Evolutionary conservation across 1,140 invertebrate species (phyloP).

Genomic region (Bombus haemorrhoidalis): DNA sequence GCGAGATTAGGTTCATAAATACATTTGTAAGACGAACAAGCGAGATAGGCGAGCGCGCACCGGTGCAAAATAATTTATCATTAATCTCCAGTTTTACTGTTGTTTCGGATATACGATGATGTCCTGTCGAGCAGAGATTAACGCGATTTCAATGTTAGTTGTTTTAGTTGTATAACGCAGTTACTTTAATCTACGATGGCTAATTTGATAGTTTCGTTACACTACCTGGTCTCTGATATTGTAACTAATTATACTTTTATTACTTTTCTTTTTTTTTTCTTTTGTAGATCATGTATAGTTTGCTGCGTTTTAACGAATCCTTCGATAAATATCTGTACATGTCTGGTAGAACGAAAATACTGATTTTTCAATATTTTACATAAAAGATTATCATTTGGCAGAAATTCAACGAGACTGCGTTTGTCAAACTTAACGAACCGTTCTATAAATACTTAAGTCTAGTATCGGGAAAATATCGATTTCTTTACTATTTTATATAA

Average conservation of each 20-base stretch:
- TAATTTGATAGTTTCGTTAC: neutral
- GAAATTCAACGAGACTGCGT: neutral
- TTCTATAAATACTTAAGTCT: too few species aligned
- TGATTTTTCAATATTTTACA: neutral
- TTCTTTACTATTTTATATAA: too few species aligned
- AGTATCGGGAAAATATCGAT: too few species aligned
- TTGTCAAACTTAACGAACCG: too few species aligned
- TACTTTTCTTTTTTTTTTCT: neutral
- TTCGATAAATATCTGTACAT: neutral
- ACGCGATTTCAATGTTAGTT: neutral
- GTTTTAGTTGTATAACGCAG: neutral
- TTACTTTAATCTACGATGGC: neutral
- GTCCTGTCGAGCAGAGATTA: neutral
- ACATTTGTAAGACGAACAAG: neutral
- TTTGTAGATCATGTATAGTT: neutral
- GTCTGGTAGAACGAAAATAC: neutral
- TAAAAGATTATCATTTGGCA: neutral
- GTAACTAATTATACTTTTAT: slow-evolving; percentile 21
- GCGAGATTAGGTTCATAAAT: slow-evolving; percentile 6
- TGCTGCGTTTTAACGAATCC: slow-evolving; percentile 19
- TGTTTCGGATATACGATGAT: neutral
- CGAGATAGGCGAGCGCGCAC: neutral
- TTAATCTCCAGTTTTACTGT: slow-evolving; percentile 2
- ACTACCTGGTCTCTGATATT: neutral
- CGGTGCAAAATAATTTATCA: slow-evolving; percentile 19